Evolutionary conservation across 2,797 vertebrate species (phyloP), one percentile per base, ranked within the genome.

Genomic region (Chlorospingus semifuscus): DNA sequence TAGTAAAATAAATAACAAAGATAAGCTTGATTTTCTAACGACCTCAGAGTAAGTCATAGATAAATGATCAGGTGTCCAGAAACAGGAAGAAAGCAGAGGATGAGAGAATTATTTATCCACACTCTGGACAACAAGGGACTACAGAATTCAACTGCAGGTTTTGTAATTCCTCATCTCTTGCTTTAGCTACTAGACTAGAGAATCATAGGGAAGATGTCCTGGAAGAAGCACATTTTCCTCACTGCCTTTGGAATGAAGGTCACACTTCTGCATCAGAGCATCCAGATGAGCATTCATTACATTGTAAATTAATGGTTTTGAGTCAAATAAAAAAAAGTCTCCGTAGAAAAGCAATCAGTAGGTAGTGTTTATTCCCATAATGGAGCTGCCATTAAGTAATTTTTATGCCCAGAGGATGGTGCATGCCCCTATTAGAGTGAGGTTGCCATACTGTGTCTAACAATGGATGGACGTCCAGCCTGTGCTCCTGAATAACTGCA

Each of bases 281-380:
- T 27, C 27, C 52, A 63, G 12, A 56, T 93, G 95, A 93, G 68
- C 41, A 49, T 85, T 63, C 64, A 64, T 37, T 85, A 84, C 19
- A 55, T 83, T 82, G 90, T 71, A 72, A 94, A 86, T 87, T 78
- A 69, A 76, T 89, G 72, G 59, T 95, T 96, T 87, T 66, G 60
- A 91, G 29, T 69, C 49, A 79, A 70, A 71, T 68, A 15, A 49
- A n/a, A 90, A 90, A 80, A 91, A 59, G 91, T 46, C 75, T 29
- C 63, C 30, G 13, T 16, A 89, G 90, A 91, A 72, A 39, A 84
- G 57, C 42, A 56, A 39, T 77, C 70, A 88, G 87, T 81, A 96
- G 93, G 65, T 82, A 78, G 71, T 68, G 68, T 91, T 96, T 95
- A 22, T 87, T 97, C 92, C 93, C 78, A 41, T 56, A 92, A 86